phyloP scores from a whole-genome alignment of 2,888 invertebrate species.

The Polydrusus cervinus region DNA sequence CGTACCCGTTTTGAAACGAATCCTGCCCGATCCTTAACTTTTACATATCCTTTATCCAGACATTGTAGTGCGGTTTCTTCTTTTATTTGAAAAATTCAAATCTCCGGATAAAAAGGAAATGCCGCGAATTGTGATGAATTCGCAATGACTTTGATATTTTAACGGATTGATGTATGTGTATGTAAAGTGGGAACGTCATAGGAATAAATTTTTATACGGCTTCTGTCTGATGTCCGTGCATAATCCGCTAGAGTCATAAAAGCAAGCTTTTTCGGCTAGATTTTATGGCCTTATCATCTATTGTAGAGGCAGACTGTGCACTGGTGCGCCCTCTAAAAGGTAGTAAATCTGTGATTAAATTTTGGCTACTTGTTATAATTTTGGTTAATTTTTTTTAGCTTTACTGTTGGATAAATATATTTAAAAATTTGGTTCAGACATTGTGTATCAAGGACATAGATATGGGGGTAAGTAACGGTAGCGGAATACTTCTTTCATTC shows the following conservation, averaged over 20 bases:
- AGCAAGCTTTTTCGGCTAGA: conserved; percentile 31
- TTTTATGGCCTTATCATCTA: conserved; percentile 42
- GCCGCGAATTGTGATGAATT: conserved; percentile 50
- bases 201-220: conserved; percentile 44
- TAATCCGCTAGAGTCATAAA: conserved; percentile 40
- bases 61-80: conserved; percentile 40
- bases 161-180: conserved; percentile 50
- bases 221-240: conserved; percentile 36
- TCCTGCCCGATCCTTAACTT: conserved; percentile 5
- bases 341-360: not conserved
- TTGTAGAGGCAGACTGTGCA: conserved; percentile 14
- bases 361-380: no score
- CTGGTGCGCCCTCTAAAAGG: not conserved
- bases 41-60: conserved; percentile 39
- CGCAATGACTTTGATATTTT: conserved; percentile 54
- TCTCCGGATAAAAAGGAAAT: conserved; percentile 52
- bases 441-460: no score
- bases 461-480: no score
- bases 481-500: no score
- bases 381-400: no score
- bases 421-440: no score
- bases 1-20: not conserved
- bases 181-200: conserved; percentile 49
- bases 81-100: conserved; percentile 50
- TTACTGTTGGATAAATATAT: no score